phyloP scores from a whole-genome alignment of 2,888 invertebrate species.

The Alitta virens region DNA sequence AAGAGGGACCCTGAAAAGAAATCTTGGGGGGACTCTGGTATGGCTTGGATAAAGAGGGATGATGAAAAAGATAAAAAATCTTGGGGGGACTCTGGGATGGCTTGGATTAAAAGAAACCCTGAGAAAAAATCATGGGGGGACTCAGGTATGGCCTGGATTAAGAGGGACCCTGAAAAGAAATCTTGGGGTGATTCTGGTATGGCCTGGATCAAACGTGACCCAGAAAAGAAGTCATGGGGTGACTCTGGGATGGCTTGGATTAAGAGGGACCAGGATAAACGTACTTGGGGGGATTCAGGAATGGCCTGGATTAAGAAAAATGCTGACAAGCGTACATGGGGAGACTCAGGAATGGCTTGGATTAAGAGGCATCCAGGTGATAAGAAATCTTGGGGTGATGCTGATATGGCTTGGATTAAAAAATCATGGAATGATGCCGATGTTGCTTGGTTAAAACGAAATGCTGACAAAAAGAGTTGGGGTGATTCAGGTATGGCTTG shows the following conservation, averaged over 20 bases:
- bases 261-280: conserved; percentile 20
- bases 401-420: conserved; percentile 28
- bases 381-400: conserved; percentile 7
- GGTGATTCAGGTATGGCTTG: conserved; percentile 19
- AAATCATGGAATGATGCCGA: conserved; percentile 13
- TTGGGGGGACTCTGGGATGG: conserved; percentile 21
- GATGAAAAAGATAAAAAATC: conserved; percentile 17
- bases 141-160: conserved; percentile 19
- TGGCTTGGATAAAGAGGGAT: conserved; percentile 23
- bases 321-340: conserved; percentile 16
- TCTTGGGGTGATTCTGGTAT: conserved; percentile 19
- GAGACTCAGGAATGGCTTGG: conserved; percentile 22
- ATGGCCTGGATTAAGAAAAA: conserved; percentile 20
- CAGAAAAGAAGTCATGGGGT: conserved; percentile 19
- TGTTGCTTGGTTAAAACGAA: conserved; percentile 9
- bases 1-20: conserved; percentile 22
- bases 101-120: conserved; percentile 19
- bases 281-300: conserved; percentile 23
- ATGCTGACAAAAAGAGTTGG: conserved; percentile 14
- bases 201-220: conserved; percentile 19
- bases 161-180: conserved; percentile 9
- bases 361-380: conserved; percentile 17
- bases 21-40: conserved; percentile 18
- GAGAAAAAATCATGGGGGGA: conserved; percentile 19
- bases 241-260: conserved; percentile 27